Base-by-base conservation (phyloP, 2,797 vertebrate species). In the Nasua narica region DNA sequence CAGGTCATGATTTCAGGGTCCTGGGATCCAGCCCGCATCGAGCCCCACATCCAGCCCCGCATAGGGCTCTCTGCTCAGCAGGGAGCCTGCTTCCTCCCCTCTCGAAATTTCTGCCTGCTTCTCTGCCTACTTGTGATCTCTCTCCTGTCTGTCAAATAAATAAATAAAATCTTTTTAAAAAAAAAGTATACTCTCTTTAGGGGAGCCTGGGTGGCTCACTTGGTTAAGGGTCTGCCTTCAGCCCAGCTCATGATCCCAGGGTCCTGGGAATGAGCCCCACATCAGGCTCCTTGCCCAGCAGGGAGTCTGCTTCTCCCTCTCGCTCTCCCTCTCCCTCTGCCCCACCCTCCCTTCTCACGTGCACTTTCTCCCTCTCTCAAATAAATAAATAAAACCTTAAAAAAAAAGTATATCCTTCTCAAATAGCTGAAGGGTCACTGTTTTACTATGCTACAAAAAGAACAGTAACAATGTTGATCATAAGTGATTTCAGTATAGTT, bases 391-490 rank as follows among this genome's bases (percentile, higher is more conserved):
- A 60, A 6, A 60, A 60, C 29, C 9, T 35, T 67, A 0, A 19
- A 35, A 35, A 21, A 85, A 96, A 96, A 88, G 50, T 37, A 86
- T 2, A 85, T 6, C 25, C 9, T 91, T 21, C 62, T 94, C 8
- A 85, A 93, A 91, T 7, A 76, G 78, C 65, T 90, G 43, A 89
- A 95, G n/a, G 52, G 76, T 88, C 82, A 79, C 13, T 70, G 69
- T 81, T 92, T 96, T 92, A 94, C 25, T 84, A 19, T 35, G 69
- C 52, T 77, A 90, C 70, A 87, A 96, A 82, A 96, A 88, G 56
- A 87, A 78, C 40, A 81, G 78, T 94, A 97, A 52, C 35, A 86
- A 79, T 23, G 37, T 79, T 46, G 27, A 62, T 60, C 78, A 89
- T 86, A 94, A 96, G 7, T 76, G 18, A 94, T 79, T 90, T 91